phyloP scores from a whole-genome alignment of 2,888 invertebrate genomes.

The Trypoxylon attenuatum region DNA sequence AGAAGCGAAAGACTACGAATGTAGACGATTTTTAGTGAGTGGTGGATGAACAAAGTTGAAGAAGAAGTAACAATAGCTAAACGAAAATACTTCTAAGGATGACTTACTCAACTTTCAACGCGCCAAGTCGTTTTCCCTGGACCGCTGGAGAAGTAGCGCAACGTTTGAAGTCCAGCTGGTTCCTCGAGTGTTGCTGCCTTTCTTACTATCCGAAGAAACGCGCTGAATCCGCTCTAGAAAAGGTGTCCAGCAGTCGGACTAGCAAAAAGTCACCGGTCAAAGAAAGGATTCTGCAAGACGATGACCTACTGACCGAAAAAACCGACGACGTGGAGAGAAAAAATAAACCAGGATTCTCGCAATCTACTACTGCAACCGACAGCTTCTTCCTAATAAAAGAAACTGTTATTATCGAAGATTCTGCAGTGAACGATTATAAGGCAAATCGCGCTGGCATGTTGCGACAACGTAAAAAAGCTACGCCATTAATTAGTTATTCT shows the following conservation, averaged over 20 bases:
- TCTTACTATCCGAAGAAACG: constrained; percentile 27
- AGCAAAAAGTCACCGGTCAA: neutral
- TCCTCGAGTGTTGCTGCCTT: constrained; percentile 51
- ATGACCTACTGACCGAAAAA: neutral
- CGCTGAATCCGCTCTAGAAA: neutral
- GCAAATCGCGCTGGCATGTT: neutral
- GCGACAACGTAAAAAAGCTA: neutral
- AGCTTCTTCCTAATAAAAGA: neutral
- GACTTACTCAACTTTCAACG: constrained; percentile 54
- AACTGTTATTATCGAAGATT: neutral
- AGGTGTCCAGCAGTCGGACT: neutral
- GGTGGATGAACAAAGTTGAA: too few species aligned
- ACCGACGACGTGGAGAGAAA: neutral
- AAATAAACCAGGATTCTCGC: neutral
- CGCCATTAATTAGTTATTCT: neutral
- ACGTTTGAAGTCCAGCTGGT: constrained; percentile 44
- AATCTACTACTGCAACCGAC: neutral
- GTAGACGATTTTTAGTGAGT: too few species aligned
- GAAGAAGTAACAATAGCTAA: neutral
- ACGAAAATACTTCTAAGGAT: constrained; percentile 35
- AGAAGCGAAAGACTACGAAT: too few species aligned
- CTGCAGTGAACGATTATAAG: neutral
- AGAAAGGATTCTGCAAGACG: neutral
- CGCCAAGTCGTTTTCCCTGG: constrained; percentile 37
- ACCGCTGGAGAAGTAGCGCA: constrained; percentile 36